Evolutionary conservation across 2,797 vertebrate species (phyloP).

Genomic region (Aphelocoma californica): DNA sequence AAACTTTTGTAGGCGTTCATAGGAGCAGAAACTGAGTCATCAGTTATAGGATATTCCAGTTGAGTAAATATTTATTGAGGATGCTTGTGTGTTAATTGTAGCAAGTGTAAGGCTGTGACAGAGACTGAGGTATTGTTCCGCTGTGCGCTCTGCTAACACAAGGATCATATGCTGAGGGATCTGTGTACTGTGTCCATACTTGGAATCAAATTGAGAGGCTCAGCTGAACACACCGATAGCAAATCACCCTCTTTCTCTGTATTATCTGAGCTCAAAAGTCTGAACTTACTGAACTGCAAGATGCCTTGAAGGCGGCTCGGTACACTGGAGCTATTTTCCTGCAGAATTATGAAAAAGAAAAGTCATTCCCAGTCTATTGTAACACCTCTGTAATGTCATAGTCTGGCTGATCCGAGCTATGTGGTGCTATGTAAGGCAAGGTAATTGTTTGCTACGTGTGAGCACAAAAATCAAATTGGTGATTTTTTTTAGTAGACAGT

Average conservation of each 20-base stretch:
- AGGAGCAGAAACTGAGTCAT: background rate
- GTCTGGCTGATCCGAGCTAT: background rate
- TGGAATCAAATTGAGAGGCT: background rate
- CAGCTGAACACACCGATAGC: background rate
- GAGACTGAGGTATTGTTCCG: background rate
- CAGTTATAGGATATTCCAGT: background rate
- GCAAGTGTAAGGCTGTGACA: background rate
- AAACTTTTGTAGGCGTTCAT: background rate
- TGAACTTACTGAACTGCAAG: background rate
- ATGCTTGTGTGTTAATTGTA: background rate
- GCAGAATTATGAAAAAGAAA: background rate
- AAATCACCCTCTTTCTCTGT: background rate
- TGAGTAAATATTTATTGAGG: background rate
- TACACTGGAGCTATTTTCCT: background rate
- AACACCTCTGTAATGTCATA: background rate
- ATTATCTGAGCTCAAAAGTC: background rate
- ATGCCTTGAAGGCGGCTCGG: background rate
- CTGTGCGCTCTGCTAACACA: background rate
- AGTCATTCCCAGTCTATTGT: background rate
- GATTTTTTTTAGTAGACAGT: background rate
- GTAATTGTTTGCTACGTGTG: background rate
- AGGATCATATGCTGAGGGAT: background rate
- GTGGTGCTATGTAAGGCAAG: rapidly evolving
- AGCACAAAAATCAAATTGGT: background rate
- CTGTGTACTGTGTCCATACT: background rate